Evolutionary conservation across 2,888 invertebrate species (phyloP).

Genomic region (Caenorhabditis macrosperma): DNA sequence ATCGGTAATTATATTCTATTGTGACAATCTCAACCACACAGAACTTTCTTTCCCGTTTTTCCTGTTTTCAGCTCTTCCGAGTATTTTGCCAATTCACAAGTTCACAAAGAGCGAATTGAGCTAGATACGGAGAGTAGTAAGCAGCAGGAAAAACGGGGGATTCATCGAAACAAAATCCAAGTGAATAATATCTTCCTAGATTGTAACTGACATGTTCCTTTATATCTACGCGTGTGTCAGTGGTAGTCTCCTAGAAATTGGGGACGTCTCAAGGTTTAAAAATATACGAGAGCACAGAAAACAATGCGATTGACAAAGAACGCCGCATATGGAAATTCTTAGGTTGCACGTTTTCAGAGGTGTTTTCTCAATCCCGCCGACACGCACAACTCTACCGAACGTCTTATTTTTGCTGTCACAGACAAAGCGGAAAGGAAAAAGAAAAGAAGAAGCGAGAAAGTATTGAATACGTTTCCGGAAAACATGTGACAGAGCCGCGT

Average conservation of each 20-base stretch:
- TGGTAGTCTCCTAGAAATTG: too few relatives aligned
- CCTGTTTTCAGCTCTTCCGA: neutral
- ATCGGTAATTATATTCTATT: conserved; percentile 32
- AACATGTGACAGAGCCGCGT: conserved; percentile 15
- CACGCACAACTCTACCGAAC: conserved; percentile 12
- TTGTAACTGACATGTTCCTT: too few relatives aligned
- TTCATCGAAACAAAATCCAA: neutral
- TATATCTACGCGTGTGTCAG: too few relatives aligned
- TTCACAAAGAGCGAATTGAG: neutral
- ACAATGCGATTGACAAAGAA: neutral
- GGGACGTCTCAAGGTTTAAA: too few relatives aligned
- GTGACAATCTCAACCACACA: conserved; percentile 13
- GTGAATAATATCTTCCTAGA: too few relatives aligned
- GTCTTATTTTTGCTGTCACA: conserved; percentile 2
- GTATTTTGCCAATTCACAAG: neutral
- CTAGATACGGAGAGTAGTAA: neutral
- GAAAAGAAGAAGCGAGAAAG: conserved; percentile 18
- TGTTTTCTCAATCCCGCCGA: conserved; percentile 13
- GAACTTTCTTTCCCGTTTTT: neutral
- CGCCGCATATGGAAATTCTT: neutral
- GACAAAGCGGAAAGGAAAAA: conserved; percentile 22
- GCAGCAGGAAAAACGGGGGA: too few relatives aligned
- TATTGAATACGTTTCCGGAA: conserved; percentile 24
- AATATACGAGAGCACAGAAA: conserved; percentile 4
- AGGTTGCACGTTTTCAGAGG: neutral